phyloP scores from a whole-genome alignment of 2,113 vertebrate genomes.

The Dipodomys merriami region DNA sequence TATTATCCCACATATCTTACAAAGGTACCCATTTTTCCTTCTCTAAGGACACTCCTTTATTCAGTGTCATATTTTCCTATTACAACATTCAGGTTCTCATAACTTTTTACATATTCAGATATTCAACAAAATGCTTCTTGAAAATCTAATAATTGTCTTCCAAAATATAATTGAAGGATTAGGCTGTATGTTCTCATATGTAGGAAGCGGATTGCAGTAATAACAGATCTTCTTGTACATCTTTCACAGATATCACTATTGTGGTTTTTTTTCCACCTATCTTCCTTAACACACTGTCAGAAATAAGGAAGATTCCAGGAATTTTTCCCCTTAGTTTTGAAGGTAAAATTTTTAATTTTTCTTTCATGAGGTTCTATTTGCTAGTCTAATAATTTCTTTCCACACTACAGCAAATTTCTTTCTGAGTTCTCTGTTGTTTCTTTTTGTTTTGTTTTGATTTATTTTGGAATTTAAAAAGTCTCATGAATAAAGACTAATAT shows the following conservation, averaged over 20 bases:
- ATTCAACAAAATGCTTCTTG: neutral
- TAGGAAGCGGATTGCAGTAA: neutral
- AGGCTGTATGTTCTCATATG: neutral
- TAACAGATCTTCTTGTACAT: neutral
- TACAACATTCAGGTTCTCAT: neutral
- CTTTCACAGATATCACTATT: neutral
- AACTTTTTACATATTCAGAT: neutral
- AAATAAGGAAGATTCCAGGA: neutral
- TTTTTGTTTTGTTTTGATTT: neutral
- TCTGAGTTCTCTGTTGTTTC: neutral
- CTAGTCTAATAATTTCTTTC: neutral
- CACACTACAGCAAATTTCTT: neutral
- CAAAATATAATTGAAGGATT: neutral
- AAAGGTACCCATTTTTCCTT: conserved; percentile 2
- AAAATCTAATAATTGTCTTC: neutral
- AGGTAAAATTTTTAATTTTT: neutral
- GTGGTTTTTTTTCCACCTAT: neutral
- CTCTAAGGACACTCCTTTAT: neutral
- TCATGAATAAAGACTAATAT: neutral
- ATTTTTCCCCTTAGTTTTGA: neutral
- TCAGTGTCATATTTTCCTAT: neutral
- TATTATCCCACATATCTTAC: neutral
- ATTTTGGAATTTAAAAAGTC: neutral
- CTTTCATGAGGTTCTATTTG: neutral
- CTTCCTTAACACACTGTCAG: neutral